Evolutionary conservation across 2,888 invertebrate genomes (phyloP).

Genomic region (Heliconius erato): DNA sequence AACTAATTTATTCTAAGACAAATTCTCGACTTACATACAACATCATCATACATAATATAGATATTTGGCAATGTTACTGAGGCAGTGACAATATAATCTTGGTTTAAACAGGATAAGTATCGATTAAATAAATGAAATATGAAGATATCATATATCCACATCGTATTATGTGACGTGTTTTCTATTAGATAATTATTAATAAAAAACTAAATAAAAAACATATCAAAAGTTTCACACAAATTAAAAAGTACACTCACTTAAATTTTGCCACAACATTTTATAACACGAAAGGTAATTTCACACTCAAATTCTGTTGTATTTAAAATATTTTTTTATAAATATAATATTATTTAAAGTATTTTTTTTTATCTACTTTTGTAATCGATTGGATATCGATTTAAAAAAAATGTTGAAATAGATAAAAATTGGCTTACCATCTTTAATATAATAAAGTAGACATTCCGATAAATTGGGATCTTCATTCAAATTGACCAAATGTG

Average conservation of each 20-base stretch:
- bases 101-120: neutral
- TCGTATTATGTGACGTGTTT: neutral
- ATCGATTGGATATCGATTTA: too few relatives aligned
- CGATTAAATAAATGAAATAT: neutral
- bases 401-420: neutral
- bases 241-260: too few relatives aligned
- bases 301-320: too few relatives aligned
- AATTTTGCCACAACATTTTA: too few relatives aligned
- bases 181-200: neutral
- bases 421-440: conserved; percentile 88
- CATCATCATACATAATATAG: neutral
- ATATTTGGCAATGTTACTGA: too few relatives aligned
- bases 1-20: neutral
- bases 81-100: neutral
- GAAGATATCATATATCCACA: too few relatives aligned
- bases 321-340: neutral
- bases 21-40: neutral
- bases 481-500: conserved; percentile 99
- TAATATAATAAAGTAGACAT: conserved; percentile 99
- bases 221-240: neutral
- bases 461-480: conserved; percentile 99
- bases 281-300: too few relatives aligned
- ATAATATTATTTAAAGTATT: too few relatives aligned
- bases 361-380: too few relatives aligned
- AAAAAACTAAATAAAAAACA: neutral